Evolutionary conservation across 2,113 vertebrate genomes (phyloP).

Genomic region (Motacilla alba): DNA sequence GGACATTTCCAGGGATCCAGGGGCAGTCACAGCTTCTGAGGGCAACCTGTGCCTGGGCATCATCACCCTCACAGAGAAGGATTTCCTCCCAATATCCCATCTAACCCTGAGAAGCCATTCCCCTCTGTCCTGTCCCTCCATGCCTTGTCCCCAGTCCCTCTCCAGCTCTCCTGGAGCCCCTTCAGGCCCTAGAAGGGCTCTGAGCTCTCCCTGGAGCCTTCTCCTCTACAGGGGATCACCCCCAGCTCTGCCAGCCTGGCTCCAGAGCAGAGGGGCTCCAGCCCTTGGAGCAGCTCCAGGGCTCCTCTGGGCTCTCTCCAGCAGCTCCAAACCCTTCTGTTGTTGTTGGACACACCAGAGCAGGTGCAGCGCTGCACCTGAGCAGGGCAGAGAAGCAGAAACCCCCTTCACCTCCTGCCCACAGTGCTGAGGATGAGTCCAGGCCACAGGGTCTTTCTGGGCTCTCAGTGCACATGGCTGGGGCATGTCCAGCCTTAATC

Average conservation of each 20-base stretch:
- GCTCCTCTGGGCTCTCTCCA: background rate
- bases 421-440: background rate
- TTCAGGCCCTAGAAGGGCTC: background rate
- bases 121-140: background rate
- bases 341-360: background rate
- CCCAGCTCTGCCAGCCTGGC: background rate
- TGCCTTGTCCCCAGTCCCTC: background rate
- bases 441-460: background rate
- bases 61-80: accelerated
- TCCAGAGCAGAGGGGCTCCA: background rate
- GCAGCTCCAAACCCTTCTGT: background rate
- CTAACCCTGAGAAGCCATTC: background rate
- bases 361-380: background rate
- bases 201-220: background rate
- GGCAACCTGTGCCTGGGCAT: background rate
- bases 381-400: background rate
- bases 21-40: background rate
- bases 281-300: accelerated
- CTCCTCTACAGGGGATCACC: background rate
- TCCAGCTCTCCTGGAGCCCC: background rate
- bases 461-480: background rate
- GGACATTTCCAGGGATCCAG: background rate
- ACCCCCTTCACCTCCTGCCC: background rate
- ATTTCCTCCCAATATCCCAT: background rate
- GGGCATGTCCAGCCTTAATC: background rate